Evolutionary conservation across 2,888 invertebrate genomes (phyloP).

Genomic region (Harpalus rufipes): DNA sequence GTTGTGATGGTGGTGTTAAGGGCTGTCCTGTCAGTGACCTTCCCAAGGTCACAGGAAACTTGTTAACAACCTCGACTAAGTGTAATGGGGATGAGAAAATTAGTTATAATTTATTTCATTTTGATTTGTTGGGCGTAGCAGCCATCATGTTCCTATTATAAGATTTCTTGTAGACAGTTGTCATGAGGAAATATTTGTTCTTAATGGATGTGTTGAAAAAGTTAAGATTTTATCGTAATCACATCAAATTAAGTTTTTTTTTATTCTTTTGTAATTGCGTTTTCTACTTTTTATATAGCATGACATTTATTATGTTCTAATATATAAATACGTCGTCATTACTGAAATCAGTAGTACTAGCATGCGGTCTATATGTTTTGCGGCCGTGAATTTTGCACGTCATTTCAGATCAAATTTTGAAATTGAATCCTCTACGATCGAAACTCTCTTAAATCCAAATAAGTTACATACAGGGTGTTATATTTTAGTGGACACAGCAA

Average conservation of each 20-base stretch:
- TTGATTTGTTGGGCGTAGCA: constrained; percentile 18
- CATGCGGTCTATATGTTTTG: no score
- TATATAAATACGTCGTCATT: no score
- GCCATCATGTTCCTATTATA: background rate
- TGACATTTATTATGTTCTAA: no score
- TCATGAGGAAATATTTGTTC: background rate
- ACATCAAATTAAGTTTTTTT: background rate
- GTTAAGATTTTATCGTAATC: background rate
- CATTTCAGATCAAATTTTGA: no score
- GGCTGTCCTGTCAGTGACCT: constrained; percentile 31
- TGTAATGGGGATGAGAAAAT: constrained; percentile 23
- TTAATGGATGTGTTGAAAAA: background rate
- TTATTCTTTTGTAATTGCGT: no score
- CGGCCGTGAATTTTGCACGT: no score
- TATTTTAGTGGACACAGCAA: no score
- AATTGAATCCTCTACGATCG: no score
- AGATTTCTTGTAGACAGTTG: background rate
- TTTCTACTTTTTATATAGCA: no score
- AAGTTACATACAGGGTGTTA: no score
- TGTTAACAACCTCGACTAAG: constrained; percentile 15
- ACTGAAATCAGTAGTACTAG: no score
- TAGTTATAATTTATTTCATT: constrained; percentile 34
- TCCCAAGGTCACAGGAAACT: constrained; percentile 11
- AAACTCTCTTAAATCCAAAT: no score
- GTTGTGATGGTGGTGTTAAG: constrained; percentile 26